Conservation (phyloP, 1,140 invertebrate species). For the Lordiphosa clarofinis region DNA sequence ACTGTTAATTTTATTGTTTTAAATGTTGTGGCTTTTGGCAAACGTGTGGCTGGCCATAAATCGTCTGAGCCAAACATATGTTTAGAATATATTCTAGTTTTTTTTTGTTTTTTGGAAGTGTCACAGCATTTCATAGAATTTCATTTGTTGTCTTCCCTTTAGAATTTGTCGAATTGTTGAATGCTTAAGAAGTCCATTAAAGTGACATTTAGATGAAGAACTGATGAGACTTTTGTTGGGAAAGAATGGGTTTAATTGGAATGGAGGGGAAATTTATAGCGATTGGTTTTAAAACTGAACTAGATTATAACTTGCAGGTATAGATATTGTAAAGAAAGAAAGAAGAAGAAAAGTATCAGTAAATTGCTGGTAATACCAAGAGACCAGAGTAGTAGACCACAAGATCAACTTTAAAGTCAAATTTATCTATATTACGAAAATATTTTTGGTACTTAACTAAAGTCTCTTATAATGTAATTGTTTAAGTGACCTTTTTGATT, state of each 20-base stretch:
- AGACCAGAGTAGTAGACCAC: too few relatives aligned
- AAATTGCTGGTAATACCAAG: too few relatives aligned
- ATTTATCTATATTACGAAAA: too few relatives aligned
- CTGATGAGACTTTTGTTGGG: not conserved
- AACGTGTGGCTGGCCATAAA: slow-evolving; percentile 53
- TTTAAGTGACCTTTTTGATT: too few relatives aligned
- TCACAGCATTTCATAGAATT: slow-evolving; percentile 16
- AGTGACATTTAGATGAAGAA: slow-evolving; percentile 25
- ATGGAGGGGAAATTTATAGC: too few relatives aligned
- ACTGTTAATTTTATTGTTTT: slow-evolving; percentile 27
- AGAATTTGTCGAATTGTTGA: slow-evolving; percentile 16
- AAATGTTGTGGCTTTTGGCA: slow-evolving; percentile 45
- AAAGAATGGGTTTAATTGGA: slow-evolving; percentile 16
- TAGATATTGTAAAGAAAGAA: too few relatives aligned
- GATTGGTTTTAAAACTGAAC: too few relatives aligned
- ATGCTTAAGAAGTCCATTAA: slow-evolving; percentile 29
- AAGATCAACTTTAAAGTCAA: too few relatives aligned
- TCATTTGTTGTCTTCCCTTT: slow-evolving; percentile 5
- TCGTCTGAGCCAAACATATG: slow-evolving; percentile 16
- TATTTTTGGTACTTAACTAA: too few relatives aligned
- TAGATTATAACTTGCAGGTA: too few relatives aligned
- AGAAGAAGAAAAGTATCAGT: too few relatives aligned
- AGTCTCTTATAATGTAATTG: too few relatives aligned
- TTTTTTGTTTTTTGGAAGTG: slow-evolving; percentile 10
- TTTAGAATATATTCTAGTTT: slow-evolving; percentile 6